phyloP scores from a whole-genome alignment of 2,888 invertebrate genomes.

The Mesoligia furuncula region DNA sequence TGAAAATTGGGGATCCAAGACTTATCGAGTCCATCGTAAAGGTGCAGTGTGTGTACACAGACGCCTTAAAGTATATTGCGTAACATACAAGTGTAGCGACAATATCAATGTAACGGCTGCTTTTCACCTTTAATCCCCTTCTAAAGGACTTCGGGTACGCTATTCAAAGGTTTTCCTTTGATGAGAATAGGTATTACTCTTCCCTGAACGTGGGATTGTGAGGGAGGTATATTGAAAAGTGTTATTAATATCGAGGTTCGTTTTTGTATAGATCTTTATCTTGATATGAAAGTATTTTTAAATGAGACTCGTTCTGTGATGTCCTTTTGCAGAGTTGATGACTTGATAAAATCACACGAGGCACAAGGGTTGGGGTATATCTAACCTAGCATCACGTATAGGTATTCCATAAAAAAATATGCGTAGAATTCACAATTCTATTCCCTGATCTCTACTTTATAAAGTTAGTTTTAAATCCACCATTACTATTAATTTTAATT shows the following conservation, averaged over 20 bases:
- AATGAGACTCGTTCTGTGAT: not conserved
- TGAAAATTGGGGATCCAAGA: no score
- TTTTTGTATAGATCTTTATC: not conserved
- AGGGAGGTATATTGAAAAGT: not conserved
- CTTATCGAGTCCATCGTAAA: no score
- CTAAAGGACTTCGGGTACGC: conserved; percentile 7
- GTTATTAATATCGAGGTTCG: conserved; percentile 5
- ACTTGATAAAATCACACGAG: not conserved
- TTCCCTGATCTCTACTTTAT: not conserved
- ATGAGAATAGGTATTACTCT: conserved; percentile 3
- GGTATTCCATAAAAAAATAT: no score
- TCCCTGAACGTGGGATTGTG: not conserved
- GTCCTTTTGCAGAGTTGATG: not conserved
- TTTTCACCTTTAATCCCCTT: conserved; percentile 5
- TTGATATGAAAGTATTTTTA: not conserved
- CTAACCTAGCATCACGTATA: no score
- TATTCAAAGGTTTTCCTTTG: conserved; percentile 18
- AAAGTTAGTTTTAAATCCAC: not conserved
- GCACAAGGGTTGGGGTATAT: no score
- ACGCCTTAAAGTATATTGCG: not conserved
- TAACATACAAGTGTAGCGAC: not conserved
- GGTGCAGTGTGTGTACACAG: no score
- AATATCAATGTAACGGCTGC: not conserved
- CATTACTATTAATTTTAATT: not conserved
- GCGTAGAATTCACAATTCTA: not conserved